A percentile compares a stretch with the other conserved stretches of the same genome.
Conservation (phyloP, 2,113 vertebrate genomes). For the Plectropomus leopardus region DNA sequence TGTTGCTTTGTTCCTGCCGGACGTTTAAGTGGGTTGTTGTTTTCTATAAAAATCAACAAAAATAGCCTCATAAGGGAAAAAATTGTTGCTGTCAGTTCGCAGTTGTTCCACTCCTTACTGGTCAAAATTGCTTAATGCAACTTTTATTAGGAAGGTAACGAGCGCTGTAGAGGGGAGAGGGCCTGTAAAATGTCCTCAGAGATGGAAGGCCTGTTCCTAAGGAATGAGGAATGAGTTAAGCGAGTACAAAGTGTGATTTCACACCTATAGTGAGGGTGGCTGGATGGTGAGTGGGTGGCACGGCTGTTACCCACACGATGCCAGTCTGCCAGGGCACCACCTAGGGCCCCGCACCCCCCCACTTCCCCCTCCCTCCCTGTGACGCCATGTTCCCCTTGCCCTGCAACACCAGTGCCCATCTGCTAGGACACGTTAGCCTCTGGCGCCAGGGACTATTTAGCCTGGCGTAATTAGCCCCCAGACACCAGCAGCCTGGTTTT, state of each 20-base stretch:
- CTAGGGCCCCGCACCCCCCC: conserved; percentile 61
- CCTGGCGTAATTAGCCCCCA: conserved; percentile 84
- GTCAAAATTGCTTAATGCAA: conserved; percentile 42
- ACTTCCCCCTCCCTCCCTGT: conserved; percentile 57
- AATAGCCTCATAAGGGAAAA: conserved; percentile 6
- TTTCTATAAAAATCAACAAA: conserved; percentile 14
- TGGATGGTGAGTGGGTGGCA: conserved; percentile 80
- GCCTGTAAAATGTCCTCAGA: conserved; percentile 60
- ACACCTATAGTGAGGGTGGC: conserved; percentile 77
- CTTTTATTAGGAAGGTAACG: conserved; percentile 57
- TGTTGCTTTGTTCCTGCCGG: background rate
- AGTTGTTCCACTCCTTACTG: conserved; percentile 19
- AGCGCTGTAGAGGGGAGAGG: conserved; percentile 50
- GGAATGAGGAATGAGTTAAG: conserved; percentile 60
- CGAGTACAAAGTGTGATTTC: conserved; percentile 79
- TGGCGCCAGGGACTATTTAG: conserved; percentile 84
- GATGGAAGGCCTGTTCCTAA: conserved; percentile 57
- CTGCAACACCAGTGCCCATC: conserved; percentile 82
- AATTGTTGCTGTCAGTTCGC: background rate
- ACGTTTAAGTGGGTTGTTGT: background rate
- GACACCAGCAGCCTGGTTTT: conserved; percentile 82
- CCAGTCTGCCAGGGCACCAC: conserved; percentile 80
- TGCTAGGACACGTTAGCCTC: conserved; percentile 80
- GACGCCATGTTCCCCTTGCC: conserved; percentile 80
- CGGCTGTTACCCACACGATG: conserved; percentile 80